phyloP scores from a whole-genome alignment of 2,113 vertebrate genomes.

The Serilophus lunatus region DNA sequence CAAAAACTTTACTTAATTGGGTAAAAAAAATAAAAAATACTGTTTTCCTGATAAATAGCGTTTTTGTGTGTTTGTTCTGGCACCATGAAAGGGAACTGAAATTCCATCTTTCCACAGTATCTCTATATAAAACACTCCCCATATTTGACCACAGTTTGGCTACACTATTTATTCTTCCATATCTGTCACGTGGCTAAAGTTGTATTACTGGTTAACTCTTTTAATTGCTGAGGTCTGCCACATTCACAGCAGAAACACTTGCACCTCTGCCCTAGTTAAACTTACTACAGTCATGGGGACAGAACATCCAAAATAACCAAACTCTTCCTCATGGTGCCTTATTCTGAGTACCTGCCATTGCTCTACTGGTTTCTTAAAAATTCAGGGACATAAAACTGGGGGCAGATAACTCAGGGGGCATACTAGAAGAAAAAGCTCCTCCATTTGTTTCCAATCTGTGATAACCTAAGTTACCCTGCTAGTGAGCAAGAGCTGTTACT shows the following conservation, averaged over 20 bases:
- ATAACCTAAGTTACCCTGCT: background rate
- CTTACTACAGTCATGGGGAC: background rate
- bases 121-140: background rate
- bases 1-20: background rate
- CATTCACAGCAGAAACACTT: background rate
- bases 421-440: background rate
- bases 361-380: background rate
- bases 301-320: background rate
- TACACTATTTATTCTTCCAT: background rate
- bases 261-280: background rate
- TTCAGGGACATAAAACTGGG: background rate
- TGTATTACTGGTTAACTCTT: background rate
- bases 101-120: slow-evolving; percentile 21
- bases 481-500: background rate
- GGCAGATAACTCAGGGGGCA: background rate
- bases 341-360: background rate
- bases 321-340: background rate
- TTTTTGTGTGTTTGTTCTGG: slow-evolving; percentile 23
- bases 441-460: background rate
- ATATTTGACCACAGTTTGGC: background rate
- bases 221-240: background rate
- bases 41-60: background rate
- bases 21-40: background rate
- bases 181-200: background rate
- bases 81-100: background rate